Evolutionary conservation across 2,888 invertebrate genomes (phyloP).

Genomic region (Hartigia nigra): DNA sequence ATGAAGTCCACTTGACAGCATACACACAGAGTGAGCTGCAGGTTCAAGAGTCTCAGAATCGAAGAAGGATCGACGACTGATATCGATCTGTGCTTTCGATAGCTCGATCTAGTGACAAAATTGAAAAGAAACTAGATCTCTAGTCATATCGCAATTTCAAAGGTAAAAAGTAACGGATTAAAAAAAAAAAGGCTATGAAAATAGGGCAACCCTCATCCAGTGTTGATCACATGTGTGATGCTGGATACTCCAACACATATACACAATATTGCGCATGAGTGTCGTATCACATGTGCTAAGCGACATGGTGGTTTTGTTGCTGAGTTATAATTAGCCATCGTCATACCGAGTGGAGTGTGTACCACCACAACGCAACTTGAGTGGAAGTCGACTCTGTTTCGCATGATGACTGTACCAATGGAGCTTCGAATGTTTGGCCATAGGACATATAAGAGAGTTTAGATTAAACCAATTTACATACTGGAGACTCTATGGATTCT

Average conservation of each 20-base stretch:
- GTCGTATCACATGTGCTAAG: constrained; percentile 37
- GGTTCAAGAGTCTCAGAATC: not conserved
- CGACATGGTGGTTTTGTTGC: constrained; percentile 46
- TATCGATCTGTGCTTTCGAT: not conserved
- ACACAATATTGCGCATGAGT: constrained; percentile 24
- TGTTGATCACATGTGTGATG: not conserved
- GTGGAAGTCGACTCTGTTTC: not conserved
- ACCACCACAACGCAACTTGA: not conserved
- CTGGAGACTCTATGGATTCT: not conserved
- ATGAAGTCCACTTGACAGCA: not conserved
- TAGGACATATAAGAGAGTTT: not conserved
- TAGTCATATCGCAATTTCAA: not conserved
- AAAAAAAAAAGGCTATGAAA: not conserved
- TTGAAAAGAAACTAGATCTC: not conserved
- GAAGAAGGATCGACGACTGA: not conserved
- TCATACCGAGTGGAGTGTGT: constrained; percentile 27
- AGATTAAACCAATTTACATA: not conserved
- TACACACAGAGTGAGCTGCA: not conserved
- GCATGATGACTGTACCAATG: not conserved
- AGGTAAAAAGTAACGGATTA: not conserved
- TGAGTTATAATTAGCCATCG: constrained; percentile 53
- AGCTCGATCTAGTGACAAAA: not conserved
- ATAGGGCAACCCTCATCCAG: not conserved
- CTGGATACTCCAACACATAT: not conserved
- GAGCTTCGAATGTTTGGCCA: not conserved